Evolutionary conservation across 2,113 vertebrate species (phyloP), one percentile per base, ranked within the genome.

Genomic region (Atrichornis clamosus): DNA sequence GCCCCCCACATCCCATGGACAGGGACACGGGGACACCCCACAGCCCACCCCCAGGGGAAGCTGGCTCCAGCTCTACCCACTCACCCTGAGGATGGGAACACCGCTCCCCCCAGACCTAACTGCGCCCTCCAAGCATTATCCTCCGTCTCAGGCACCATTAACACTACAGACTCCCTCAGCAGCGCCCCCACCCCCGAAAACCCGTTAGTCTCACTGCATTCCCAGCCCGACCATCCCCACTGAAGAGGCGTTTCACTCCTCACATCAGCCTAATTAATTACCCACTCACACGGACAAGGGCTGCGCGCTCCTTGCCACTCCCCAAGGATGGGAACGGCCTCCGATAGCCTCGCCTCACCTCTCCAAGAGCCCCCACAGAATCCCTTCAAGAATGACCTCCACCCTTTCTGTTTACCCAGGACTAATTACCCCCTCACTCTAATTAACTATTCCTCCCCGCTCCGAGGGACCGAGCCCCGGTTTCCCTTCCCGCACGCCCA

Each of bases 381-480:
- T 5, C 42, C 17, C 17, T 35, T 35, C 49, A 41, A 0, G 21
- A 56, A 64, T 14, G 3, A 13, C 55, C 14, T 30, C 24, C 14
- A 20, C 13, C 7, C 22, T 37, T 37, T 27, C 18, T 23, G 3
- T 16, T 62, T 3, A 16, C n/a, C 23, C 58, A 15, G n/a, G 15
- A 14, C 21, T 10, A 72, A 49, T 41, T 50, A 42, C 21, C 22
- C 6, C 13, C 28, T 24, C 46, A 19, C 73, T 28, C 33, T 5
- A 49, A 10, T 10, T 10, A 62, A 53, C 55, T 35, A 56, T 4
- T 46, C 9, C 1, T 28, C 10, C 10, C 11, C 5, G 10, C 39
- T 41, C 39, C 4, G 2, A 5, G 5, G 0, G 15, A 9, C 28
- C n/a, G 6, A 28, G 3, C 2, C 8, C 41, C 24, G 2, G 6